Evolutionary conservation across 2,113 vertebrate genomes (phyloP), one percentile per base, ranked within the genome.

Genomic region (Coracopsis vasa): DNA sequence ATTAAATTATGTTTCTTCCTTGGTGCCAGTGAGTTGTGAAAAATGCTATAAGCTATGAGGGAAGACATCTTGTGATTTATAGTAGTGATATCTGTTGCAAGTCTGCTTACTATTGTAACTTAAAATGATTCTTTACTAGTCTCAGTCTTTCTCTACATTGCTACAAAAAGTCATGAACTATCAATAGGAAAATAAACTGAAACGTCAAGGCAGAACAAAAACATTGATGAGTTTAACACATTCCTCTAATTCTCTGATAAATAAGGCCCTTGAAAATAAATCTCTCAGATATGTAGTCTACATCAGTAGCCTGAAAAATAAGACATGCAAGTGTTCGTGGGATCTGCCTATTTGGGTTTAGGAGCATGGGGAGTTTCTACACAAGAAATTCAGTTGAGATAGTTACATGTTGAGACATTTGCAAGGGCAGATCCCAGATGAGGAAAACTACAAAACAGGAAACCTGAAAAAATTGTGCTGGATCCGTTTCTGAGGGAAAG

Each of bases 11-110:
- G 29, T 44, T 94, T 73, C 8, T 33, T 96, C 77, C 24, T 8
- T 7, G 33, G 37, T 11, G 0, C 89, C 77, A 82, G 13, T 37
- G 60, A 91, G 58, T 95, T 80, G 39, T 93, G 62, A 91, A 70
- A 93, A 39, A 95, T 8, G 8, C 4, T 44, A 33, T 58, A 64
- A 86, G 71, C 21, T 31, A 65, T 58, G 25, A 93, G 11, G 35
- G 15, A 85, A 94, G 70, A 80, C 33, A 56, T 58, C 10, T 35
- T 83, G n/a, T 95, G 72, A 92, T 97, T 88, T 95, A 77, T 85
- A 88, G 17, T 61, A 23, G 77, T 31, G 48, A 94, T 64, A 77
- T 92, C 54, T 71, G 18, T 37, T 84, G 64, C 21, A 83, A 88
- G 20, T 41, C 41, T 56, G n/a, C 53, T 84, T 91, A 33, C 23